Evolutionary conservation across 2,113 vertebrate genomes (phyloP), one percentile per base, ranked within the genome.

Genomic region (Misgurnus anguillicaudatus): DNA sequence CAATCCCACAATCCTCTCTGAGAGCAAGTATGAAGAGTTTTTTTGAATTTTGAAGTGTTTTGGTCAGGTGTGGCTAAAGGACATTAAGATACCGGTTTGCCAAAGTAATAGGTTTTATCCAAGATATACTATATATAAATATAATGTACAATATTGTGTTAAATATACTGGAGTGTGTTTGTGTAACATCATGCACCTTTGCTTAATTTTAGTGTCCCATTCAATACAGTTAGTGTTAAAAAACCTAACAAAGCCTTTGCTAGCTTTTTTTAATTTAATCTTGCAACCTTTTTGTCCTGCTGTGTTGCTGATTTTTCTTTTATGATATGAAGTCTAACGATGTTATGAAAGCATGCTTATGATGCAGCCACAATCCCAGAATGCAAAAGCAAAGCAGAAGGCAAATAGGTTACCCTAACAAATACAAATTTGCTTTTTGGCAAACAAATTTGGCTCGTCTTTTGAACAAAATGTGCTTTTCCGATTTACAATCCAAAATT

Each of bases 1-100:
- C 16, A 76, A 11, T 69, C 17, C 55, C 36, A 57, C 57, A 45
- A 7, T 78, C 53, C 38, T 55, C 17, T 82, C 9, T 42, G 3
- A 58, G 66, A 45, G 36, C 9, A 69, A 14, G 42, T 67, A 10
- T 67, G n/a, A n/a, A 8, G 24, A 69, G 39, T 41, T 47, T 67
- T n/a, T 67, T 45, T 6, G n/a, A 45, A 10, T 47, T 21, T 67
- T 45, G 45, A n/a, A 67, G 24, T 47, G 19, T 14, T 6, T 21
- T 24, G 41, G n/a, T 47, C 3, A 24, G 45, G 11, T 41, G 7
- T 39, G 8, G 13, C 4, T 51, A 57, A 19, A 19, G 53, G 17
- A 57, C 17, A 57, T 8, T 57, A 17, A 45, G 42, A n/a, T 51
- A 9, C 41, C 9, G 41, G 41, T 42, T 42, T 42, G 41, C 41